phyloP scores from a whole-genome alignment of 2,113 vertebrate genomes.

The Microcebus lehilahytsara region DNA sequence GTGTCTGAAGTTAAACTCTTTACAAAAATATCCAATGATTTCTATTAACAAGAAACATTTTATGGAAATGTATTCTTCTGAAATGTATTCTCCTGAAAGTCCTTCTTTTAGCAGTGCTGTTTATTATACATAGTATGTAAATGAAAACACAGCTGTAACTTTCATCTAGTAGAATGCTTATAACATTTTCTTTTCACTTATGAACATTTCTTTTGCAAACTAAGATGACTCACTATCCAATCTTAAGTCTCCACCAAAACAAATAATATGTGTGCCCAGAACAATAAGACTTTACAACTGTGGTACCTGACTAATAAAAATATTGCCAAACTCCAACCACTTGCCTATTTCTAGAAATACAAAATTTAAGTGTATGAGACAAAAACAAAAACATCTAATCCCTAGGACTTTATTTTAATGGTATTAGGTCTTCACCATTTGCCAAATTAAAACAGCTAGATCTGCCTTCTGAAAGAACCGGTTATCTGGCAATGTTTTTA shows the following conservation, averaged over 20 bases:
- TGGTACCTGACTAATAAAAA: not conserved
- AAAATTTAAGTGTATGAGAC: not conserved
- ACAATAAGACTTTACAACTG: not conserved
- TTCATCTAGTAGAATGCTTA: not conserved
- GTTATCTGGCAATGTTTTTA: constrained; percentile 65
- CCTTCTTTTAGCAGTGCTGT: not conserved
- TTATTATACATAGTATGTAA: not conserved
- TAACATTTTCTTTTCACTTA: not conserved
- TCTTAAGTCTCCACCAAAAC: not conserved
- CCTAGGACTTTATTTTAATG: not conserved
- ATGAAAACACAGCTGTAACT: not conserved
- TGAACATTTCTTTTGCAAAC: not conserved
- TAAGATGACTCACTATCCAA: not conserved
- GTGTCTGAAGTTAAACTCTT: not conserved
- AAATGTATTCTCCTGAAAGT: not conserved
- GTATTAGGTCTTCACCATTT: constrained; percentile 37
- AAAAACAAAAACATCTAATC: not conserved
- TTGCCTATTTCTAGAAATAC: not conserved
- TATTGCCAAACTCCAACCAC: not conserved
- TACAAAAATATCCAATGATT: not conserved
- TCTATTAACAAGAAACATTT: not conserved
- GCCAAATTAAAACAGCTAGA: constrained; percentile 70
- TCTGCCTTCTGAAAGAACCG: constrained; percentile 60
- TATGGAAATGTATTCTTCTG: not conserved
- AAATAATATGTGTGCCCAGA: not conserved